A percentile compares a stretch with the other conserved stretches of the same genome.
Evolutionary conservation across 2,797 vertebrate species (phyloP).

Genomic region (Nyctalus aviator): DNA sequence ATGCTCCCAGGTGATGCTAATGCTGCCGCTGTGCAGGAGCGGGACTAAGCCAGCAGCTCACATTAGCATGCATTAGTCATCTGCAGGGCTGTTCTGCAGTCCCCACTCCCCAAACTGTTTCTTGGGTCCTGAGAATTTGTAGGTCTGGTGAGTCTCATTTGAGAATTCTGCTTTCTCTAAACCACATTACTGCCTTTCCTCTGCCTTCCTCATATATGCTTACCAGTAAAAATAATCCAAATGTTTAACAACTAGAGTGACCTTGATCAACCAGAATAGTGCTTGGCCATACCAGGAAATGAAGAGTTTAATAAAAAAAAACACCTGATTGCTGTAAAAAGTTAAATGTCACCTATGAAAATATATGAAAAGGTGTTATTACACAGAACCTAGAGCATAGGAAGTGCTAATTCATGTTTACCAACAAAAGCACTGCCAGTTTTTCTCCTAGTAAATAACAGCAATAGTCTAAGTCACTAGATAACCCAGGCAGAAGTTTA

Average conservation of each 20-base stretch:
- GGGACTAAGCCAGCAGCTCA: not conserved
- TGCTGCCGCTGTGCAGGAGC: not conserved
- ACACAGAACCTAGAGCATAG: not conserved
- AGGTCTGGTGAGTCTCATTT: not conserved
- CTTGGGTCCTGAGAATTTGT: not conserved
- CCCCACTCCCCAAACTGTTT: not conserved
- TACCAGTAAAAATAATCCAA: slow-evolving; percentile 13
- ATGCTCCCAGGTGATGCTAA: not conserved
- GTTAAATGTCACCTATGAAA: not conserved
- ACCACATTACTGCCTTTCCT: not conserved
- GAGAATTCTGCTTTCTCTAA: not conserved
- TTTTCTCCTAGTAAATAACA: not conserved
- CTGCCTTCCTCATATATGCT: not conserved
- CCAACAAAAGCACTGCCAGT: not conserved
- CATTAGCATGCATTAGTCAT: not conserved
- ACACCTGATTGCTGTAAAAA: not conserved
- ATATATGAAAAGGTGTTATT: not conserved
- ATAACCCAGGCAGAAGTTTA: not conserved
- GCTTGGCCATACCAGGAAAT: not conserved
- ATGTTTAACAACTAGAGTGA: not conserved
- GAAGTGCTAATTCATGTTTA: not conserved
- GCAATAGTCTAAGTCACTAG: not conserved
- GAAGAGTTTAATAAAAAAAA: not conserved
- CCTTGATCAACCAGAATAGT: not conserved
- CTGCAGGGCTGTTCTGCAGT: not conserved